Evolutionary conservation across 2,113 vertebrate genomes (phyloP).

Genomic region (Aleadryas rufinucha): DNA sequence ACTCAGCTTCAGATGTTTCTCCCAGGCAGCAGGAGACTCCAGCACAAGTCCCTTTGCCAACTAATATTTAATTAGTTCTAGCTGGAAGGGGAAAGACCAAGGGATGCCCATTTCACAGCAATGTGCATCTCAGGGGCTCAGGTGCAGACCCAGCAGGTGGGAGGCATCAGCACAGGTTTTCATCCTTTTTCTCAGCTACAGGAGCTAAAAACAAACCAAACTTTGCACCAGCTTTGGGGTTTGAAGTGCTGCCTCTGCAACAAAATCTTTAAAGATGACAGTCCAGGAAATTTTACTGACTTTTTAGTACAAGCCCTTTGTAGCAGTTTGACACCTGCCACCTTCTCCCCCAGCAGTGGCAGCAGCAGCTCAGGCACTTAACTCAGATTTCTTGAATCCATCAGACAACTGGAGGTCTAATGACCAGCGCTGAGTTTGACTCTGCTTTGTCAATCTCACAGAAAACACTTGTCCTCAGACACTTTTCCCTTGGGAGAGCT

Average conservation of each 20-base stretch:
- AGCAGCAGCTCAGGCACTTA: neutral
- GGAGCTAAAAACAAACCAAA: neutral
- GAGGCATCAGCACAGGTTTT: neutral
- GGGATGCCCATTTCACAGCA: neutral
- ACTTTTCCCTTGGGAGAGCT: neutral
- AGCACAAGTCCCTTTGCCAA: neutral
- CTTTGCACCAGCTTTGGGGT: neutral
- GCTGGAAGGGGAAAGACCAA: neutral
- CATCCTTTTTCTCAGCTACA: neutral
- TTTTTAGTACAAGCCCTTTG: neutral
- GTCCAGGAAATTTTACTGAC: neutral
- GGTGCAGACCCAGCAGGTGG: neutral
- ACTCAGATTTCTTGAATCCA: neutral
- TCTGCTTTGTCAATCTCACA: neutral
- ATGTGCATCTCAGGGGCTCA: fast-evolving
- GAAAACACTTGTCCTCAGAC: neutral
- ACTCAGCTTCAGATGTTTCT: neutral
- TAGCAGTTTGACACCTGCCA: neutral
- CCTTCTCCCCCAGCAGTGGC: neutral
- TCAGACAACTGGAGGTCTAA: neutral
- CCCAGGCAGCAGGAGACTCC: neutral
- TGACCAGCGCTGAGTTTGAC: neutral
- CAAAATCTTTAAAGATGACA: neutral
- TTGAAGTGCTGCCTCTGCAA: neutral
- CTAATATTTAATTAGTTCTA: neutral